phyloP scores from a whole-genome alignment of 2,797 vertebrate genomes.

The Carduelis carduelis region DNA sequence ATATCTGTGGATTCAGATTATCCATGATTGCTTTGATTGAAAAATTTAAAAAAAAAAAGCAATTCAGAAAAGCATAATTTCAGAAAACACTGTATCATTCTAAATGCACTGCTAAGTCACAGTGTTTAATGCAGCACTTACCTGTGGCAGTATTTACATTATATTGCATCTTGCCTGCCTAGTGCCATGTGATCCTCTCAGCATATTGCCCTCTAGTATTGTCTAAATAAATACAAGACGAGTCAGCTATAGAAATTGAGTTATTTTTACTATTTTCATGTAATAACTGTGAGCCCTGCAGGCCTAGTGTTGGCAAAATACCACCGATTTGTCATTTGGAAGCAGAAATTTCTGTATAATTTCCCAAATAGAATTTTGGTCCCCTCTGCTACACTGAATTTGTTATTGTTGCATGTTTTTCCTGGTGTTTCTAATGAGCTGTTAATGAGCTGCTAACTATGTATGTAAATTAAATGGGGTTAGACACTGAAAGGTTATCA shows the following conservation, averaged over 20 bases:
- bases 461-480: slow-evolving; percentile 74
- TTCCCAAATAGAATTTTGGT: slow-evolving; percentile 31
- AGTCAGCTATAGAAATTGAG: slow-evolving; percentile 43
- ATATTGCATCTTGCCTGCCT: background rate
- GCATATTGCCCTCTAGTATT: slow-evolving; percentile 1
- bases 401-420: slow-evolving; percentile 71
- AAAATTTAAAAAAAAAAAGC: background rate
- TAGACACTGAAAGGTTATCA: slow-evolving; percentile 57
- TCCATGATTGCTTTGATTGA: background rate
- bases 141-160: background rate
- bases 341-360: slow-evolving; percentile 34
- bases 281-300: slow-evolving; percentile 54
- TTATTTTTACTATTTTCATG: slow-evolving; percentile 63
- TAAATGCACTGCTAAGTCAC: background rate
- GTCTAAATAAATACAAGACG: slow-evolving; percentile 39
- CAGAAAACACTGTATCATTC: background rate
- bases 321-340: slow-evolving; percentile 45
- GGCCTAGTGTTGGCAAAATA: slow-evolving; percentile 39
- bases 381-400: slow-evolving; percentile 62
- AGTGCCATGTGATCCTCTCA: background rate
- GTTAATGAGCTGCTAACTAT: slow-evolving; percentile 78
- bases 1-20: background rate
- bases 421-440: slow-evolving; percentile 72
- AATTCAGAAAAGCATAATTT: background rate
- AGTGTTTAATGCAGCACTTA: background rate